phyloP scores from a whole-genome alignment of 1,140 invertebrate genomes.

The Hetaerina americana region DNA sequence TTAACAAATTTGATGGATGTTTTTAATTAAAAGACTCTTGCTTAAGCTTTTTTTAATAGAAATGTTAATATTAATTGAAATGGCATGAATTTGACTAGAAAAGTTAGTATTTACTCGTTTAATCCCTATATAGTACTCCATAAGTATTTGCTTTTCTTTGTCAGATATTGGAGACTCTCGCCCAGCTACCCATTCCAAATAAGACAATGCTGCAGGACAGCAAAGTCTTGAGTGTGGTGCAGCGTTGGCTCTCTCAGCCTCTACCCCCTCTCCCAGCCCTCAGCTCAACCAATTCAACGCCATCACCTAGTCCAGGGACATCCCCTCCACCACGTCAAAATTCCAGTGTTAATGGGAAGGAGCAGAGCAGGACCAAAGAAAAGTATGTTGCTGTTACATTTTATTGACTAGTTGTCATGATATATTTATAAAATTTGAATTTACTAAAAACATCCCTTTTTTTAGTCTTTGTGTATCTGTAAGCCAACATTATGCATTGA shows the following conservation, averaged over 20 bases:
- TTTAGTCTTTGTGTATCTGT: too few species aligned
- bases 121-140: too few species aligned
- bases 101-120: conserved; percentile 7
- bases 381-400: too few species aligned
- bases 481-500: too few species aligned
- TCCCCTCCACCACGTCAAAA: background rate
- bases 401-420: too few species aligned
- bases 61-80: too few species aligned
- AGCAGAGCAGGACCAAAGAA: background rate
- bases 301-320: background rate
- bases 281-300: background rate
- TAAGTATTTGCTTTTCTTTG: conserved; percentile 23
- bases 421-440: too few species aligned
- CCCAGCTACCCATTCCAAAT: conserved; percentile 78
- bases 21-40: too few species aligned
- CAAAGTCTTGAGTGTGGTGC: conserved; percentile 44
- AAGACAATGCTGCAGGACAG: conserved; percentile 86
- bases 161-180: conserved; percentile 69
- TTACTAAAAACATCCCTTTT: too few species aligned
- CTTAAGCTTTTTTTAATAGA: too few species aligned
- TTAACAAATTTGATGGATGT: too few species aligned
- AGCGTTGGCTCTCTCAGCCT: background rate
- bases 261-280: background rate
- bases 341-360: background rate
- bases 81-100: background rate